Base-by-base conservation (phyloP, 2,888 invertebrate genomes). In the Calliopum simillimum region DNA sequence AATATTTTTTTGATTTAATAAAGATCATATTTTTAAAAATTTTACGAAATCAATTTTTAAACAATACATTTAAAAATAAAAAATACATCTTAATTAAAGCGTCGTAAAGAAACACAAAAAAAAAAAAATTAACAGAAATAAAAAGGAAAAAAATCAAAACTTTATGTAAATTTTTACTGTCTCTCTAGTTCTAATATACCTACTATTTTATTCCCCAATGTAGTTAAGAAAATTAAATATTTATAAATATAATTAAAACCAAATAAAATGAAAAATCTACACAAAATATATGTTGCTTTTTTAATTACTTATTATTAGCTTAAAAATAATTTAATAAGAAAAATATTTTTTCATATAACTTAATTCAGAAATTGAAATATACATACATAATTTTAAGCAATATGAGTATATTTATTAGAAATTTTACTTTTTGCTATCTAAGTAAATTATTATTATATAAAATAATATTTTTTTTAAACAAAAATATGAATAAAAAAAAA, bases 251-350 rank as follows among this genome's bases (percentile, higher is more conserved):
- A 33, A 63, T 63, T 25, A 64, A 33, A 51, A 33, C 11, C 33
- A 13, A 59, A 41, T 25, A 55, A 19, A 12, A 59, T 43, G 71
- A 68, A 49, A 70, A 65, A 47, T 14, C 55, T 19, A 55, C 56
- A 70, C 66, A 71, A 58, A 71, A 70, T 68, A 66, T 64, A 71
- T 58, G 47, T 59, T 49, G 59, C 68, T 68, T 51, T 56, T 53
- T 68, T n/a, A 67, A 70, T n/a, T 41, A 58, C 14, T 58, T 33
- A 61, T 44, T 67, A 44, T 59, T 69, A 51, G 53, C 63, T 44
- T 65, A 23, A 23, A 46, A 69, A 16, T 65, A 21, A 68, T 65
- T 68, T 55, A 68, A 19, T 56, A 21, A 68, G n/a, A n/a, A 46
- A 41, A 67, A 25, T 70, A 8, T 51, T 46, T 44, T 61, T 68